phyloP scores from a whole-genome alignment of 2,113 vertebrate genomes.

The Speoplatyrhinus poulsoni region DNA sequence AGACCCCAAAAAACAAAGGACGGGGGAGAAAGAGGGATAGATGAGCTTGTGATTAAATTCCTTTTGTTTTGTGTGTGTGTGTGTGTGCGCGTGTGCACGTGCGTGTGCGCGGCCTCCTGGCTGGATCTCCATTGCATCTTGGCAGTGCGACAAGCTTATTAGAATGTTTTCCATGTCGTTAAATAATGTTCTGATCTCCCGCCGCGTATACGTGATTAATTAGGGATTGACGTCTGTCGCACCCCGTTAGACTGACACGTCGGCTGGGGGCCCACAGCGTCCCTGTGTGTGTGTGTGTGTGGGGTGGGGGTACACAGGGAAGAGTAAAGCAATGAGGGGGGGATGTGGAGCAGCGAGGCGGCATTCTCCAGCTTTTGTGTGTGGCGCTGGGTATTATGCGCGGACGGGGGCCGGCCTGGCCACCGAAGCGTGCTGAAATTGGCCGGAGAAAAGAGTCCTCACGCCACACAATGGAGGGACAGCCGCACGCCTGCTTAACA shows the following conservation, averaged over 20 bases:
- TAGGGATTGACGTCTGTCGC: constrained; percentile 73
- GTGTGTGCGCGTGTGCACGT: constrained; percentile 16
- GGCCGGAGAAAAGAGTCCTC: constrained; percentile 78
- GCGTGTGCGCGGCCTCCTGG: constrained; percentile 36
- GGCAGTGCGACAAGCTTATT: constrained; percentile 76
- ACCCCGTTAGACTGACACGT: constrained; percentile 67
- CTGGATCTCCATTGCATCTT: constrained; percentile 63
- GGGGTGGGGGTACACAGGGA: constrained; percentile 58
- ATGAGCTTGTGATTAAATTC: neutral
- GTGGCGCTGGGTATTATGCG: constrained; percentile 73
- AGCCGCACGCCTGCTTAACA: no score
- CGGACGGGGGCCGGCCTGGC: constrained; percentile 66
- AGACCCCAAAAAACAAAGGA: constrained; percentile 57
- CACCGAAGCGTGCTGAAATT: constrained; percentile 77
- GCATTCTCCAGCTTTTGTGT: constrained; percentile 78
- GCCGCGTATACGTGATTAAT: constrained; percentile 76
- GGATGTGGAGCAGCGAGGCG: constrained; percentile 54
- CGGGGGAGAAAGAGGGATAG: constrained; percentile 25
- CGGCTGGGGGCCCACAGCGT: constrained; percentile 59
- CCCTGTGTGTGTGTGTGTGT: constrained; percentile 19
- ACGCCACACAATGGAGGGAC: no score
- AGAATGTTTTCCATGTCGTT: constrained; percentile 78
- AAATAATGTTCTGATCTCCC: constrained; percentile 75
- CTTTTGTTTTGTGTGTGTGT: constrained; percentile 3
- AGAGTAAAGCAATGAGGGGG: constrained; percentile 72